phyloP scores from a whole-genome alignment of 2,113 vertebrate genomes.

The Peromyscus californicus region DNA sequence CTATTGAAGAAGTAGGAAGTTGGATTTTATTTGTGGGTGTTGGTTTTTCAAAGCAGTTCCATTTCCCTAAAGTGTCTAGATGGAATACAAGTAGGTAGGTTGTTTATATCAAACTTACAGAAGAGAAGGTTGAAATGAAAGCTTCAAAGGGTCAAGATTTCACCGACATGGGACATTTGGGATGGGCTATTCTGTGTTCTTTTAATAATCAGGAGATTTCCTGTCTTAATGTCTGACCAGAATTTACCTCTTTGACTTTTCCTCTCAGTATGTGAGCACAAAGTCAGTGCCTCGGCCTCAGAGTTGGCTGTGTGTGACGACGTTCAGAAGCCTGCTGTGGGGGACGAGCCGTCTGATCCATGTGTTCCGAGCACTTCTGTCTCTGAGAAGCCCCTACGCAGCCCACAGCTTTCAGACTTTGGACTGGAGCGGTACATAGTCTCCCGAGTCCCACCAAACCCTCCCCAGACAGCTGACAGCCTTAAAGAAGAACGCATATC shows the following conservation, averaged over 20 bases:
- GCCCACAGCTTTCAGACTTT: conserved; percentile 94
- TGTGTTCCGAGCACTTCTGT: conserved; percentile 40
- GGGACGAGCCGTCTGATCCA: neutral
- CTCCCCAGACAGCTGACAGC: rapidly evolving
- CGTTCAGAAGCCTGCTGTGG: conserved; percentile 56
- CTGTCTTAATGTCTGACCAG: neutral
- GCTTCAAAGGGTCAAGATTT: conserved; percentile 1
- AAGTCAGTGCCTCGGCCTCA: neutral
- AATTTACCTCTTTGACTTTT: conserved; percentile 50
- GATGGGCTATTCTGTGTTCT: neutral
- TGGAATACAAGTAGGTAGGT: neutral
- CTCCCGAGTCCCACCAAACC: conserved; percentile 77
- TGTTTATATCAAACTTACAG: neutral
- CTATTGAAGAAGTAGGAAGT: conserved; percentile 17
- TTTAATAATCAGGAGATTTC: conserved; percentile 14
- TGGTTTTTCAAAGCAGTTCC: conserved; percentile 43
- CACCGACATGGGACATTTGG: neutral
- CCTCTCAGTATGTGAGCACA: conserved; percentile 67
- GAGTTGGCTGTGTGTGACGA: neutral
- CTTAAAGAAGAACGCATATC: conserved; percentile 23
- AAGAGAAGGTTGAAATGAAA: conserved; percentile 23
- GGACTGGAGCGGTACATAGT: conserved; percentile 92
- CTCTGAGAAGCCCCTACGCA: conserved; percentile 77
- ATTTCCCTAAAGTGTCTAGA: neutral
- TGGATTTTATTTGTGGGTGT: neutral